Base-by-base conservation (phyloP, 2,888 invertebrate species). In the Plutella xylostella region DNA sequence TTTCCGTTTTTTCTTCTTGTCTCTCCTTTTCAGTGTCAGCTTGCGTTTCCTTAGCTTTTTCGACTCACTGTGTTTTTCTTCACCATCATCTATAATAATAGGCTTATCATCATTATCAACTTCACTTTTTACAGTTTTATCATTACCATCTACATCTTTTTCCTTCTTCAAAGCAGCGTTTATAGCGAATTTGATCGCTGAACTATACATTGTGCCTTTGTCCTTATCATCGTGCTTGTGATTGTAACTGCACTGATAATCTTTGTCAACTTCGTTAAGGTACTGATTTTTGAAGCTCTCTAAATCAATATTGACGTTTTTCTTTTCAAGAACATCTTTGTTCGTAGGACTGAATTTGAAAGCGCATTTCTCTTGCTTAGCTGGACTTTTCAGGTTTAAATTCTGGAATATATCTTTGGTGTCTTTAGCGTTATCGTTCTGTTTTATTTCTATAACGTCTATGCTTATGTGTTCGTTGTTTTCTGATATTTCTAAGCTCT, bases 201-300 rank as follows among this genome's bases (percentile, higher is more conserved):
- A 51, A 3, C 42, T 39, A 1, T 56, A 12, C 30, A 48, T 51
- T 0, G 17, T 21, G 2, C 11, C 6, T 1, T 22, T 18, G 1
- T 44, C 30, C 0, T 12, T 15, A 3, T 49, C 37, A 4, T 44
- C 38, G 17, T 60, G 57, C 38, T 53, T 55, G 43, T 58, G 57
- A 7, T 40, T 54, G n/a, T 51, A 60, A 4, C 17, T 51, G 35
- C 59, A 55, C 45, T 52, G 52, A 7, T 51, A 55, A 1, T 54
- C 50, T 2, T 62, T 51, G 1, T 60, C 63, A 0, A 76, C 68
- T 50, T 79, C 80, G 1, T 56, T 66, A 0, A 80, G 45, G 43
- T 79, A 77, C 1, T 62, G 65, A 38, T 65, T 66, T 49, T 80
- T 74, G 21, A 80, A 80, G 2, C 56, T 67, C 12, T 79, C 79